A percentile compares a stretch with the other conserved stretches of the same genome.
These are phyloP conservation scores for Scrobipalpa costella DNA, from an alignment of 2,888 invertebrate species.

Conservation along the genomic window DNA sequence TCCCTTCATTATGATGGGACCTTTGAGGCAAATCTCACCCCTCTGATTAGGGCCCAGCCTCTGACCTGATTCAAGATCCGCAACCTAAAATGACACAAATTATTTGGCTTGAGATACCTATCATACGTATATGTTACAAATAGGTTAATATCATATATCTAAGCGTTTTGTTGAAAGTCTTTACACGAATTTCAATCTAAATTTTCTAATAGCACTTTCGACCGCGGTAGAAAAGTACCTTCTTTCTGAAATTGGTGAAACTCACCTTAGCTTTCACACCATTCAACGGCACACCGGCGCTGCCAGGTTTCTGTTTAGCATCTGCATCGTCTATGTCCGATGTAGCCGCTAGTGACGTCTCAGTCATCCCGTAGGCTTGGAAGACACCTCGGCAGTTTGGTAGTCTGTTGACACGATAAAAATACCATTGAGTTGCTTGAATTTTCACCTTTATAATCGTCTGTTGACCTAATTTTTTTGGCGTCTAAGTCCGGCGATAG, in stretches of 20 bases:
- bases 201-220: no score
- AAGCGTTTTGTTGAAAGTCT: no score
- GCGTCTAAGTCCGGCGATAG: no score
- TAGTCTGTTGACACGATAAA: constrained; percentile 55
- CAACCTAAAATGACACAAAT: constrained; percentile 49
- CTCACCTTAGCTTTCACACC: constrained; percentile 38
- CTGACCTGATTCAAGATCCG: constrained; percentile 56
- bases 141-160: no score
- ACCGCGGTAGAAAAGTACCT: no score
- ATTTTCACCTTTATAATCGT: no score
- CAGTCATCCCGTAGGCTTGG: constrained; percentile 70
- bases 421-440: no score
- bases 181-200: no score
- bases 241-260: no score
- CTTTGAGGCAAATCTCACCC: constrained; percentile 61
- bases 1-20: constrained; percentile 59
- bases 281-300: constrained; percentile 54
- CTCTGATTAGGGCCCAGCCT: constrained; percentile 49
- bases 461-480: no score
- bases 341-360: constrained; percentile 58
- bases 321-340: constrained; percentile 45
- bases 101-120: neutral
- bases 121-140: neutral
- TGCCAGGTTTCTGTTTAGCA: constrained; percentile 49
- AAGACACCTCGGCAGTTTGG: constrained; percentile 58